Evolutionary conservation across 2,888 invertebrate genomes (phyloP), one percentile per base, ranked within the genome.

Genomic region (Drosophila seclusa): DNA sequence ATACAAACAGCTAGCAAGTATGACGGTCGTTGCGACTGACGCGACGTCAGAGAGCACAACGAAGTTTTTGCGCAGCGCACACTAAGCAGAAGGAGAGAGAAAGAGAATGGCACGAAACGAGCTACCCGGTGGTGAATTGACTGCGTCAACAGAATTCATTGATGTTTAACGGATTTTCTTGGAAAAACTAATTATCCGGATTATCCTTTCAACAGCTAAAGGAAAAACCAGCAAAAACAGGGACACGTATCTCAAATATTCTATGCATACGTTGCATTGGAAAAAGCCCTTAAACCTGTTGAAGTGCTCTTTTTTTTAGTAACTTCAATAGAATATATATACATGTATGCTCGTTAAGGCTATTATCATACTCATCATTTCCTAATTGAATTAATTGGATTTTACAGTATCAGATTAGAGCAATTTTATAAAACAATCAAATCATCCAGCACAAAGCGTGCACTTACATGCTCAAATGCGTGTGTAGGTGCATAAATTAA

Each of bases 61-160:
- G 78, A 74, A 78, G 85, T 82, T 84, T 84, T 87, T 89, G 86
- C 84, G 84, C 82, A 76, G 87, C 80, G 74, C 73, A 79, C 77
- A 74, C 77, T 52, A 21, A 36, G 6, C n/a, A 57, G 16, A 38
- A 11, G 40, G 24, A 40, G 38, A 13, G 32, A 53, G 53, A 21
- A 2, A 24, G 42, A 36, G 48, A 69, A 66, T 18, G 50, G 24
- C 11, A 63, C 49, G 38, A 62, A 67, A 40, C 49, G 45, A 53
- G 40, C 48, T 38, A 69, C 87, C 87, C 66, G 68, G 66, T 87
- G 71, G 68, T 55, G 59, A 84, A 78, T 84, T 69, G 63, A 66
- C 60, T 58, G 68, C 63, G 69, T 72, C 72, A 78, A 65, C 72
- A 76, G 36, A 48, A 63, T 72, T 76, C 45, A 68, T 60, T 68